Percentiles rank a stretch among this genome's conserved stretches.
phyloP scores from a whole-genome alignment of 2,888 invertebrate genomes.

The Opisthograptis luteolata region DNA sequence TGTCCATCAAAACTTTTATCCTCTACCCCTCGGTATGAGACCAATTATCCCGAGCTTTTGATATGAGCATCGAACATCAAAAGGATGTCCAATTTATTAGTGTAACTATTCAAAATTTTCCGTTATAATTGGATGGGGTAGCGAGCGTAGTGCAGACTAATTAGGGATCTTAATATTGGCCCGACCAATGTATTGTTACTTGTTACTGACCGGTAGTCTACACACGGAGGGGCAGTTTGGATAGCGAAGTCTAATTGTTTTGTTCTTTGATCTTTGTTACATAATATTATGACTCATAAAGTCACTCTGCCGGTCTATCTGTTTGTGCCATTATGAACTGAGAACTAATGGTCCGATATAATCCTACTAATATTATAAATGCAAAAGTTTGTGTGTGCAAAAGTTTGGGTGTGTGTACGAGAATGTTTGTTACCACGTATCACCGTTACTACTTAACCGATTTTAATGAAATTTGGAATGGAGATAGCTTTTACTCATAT shows the following conservation, averaged over 20 bases:
- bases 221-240: constrained; percentile 11
- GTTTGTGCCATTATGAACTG: no score
- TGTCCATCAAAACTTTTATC: constrained; percentile 6
- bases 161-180: constrained; percentile 70
- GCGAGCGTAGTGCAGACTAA: constrained; percentile 64
- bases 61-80: constrained; percentile 43
- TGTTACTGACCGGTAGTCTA: constrained; percentile 60
- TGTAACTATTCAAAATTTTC: constrained; percentile 69
- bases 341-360: no score
- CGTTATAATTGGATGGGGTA: constrained; percentile 73
- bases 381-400: no score
- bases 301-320: no score
- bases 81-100: constrained; percentile 61
- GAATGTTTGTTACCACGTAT: no score
- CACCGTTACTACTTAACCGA: no score
- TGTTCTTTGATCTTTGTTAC: no score
- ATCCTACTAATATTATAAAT: no score
- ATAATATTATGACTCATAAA: no score
- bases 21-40: constrained; percentile 14
- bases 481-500: no score
- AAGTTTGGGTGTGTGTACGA: no score
- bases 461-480: no score
- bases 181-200: constrained; percentile 61
- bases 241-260: background rate
- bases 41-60: constrained; percentile 19